Percentiles rank a stretch among this genome's conserved stretches.
Conservation (phyloP, 2,797 vertebrate species). For the Smutsia gigantea region DNA sequence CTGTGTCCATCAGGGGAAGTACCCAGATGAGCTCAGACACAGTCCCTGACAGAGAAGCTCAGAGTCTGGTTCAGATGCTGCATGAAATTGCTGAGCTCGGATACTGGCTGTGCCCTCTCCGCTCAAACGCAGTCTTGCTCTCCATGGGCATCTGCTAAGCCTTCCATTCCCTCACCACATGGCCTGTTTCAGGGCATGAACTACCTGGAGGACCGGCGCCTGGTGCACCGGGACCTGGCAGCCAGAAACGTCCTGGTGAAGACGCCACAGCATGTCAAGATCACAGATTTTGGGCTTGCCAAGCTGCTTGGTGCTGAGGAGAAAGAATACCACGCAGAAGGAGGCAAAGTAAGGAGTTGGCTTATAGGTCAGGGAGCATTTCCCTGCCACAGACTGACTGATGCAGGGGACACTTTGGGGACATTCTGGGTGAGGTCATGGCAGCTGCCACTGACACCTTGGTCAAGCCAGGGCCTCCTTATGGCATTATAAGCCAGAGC, state of each 20-base stretch:
- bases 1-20: not conserved
- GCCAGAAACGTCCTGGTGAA: conserved; percentile 96
- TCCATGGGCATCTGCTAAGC: fast-evolving
- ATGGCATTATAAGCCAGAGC: not conserved
- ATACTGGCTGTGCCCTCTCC: fast-evolving
- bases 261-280: conserved; percentile 95
- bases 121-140: not conserved
- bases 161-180: fast-evolving
- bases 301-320: conserved; percentile 93
- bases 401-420: fast-evolving
- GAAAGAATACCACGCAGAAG: conserved; percentile 95
- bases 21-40: fast-evolving
- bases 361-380: fast-evolving
- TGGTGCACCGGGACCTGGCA: conserved; percentile 96
- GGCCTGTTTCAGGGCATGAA: conserved; percentile 92
- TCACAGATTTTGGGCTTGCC: conserved; percentile 96
- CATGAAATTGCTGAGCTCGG: fast-evolving
- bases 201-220: conserved; percentile 94
- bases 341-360: conserved; percentile 90
- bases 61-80: fast-evolving
- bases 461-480: not conserved
- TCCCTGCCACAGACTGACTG: not conserved
- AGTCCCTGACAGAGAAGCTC: not conserved
- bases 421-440: not conserved
- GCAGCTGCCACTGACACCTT: not conserved